A percentile compares a stretch with the other conserved stretches of the same genome.
Conservation (phyloP, 2,113 vertebrate species). For the Pholis gunnellus region DNA sequence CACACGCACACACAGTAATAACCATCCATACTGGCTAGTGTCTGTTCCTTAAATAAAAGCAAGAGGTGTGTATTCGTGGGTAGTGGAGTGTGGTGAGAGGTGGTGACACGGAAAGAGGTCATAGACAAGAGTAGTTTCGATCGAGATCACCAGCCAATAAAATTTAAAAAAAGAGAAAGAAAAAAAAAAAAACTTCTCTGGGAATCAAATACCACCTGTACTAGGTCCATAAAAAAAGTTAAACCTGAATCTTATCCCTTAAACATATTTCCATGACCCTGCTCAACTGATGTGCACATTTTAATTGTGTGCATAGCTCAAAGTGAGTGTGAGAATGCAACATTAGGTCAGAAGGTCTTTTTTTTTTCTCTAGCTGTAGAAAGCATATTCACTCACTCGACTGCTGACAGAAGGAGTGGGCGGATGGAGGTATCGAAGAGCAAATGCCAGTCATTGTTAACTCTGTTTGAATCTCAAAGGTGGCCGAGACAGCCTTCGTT, state of each 20-base stretch:
- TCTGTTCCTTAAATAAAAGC: conserved; percentile 17
- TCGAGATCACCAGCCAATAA: not conserved
- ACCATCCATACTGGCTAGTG: not conserved
- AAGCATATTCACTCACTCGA: not conserved
- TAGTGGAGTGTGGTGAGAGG: conserved; percentile 37
- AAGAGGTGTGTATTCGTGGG: conserved; percentile 12
- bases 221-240: not conserved
- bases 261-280: not conserved
- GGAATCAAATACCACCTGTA: not conserved
- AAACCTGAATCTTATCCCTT: not conserved
- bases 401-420: conserved; percentile 20
- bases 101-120: conserved; percentile 22
- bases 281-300: not conserved
- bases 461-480: not conserved
- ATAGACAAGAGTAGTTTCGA: not conserved
- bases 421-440: conserved; percentile 16
- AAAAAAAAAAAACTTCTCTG: not conserved
- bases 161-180: not conserved
- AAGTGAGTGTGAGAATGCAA: not conserved
- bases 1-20: not conserved
- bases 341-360: not conserved
- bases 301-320: not conserved
- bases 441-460: not conserved
- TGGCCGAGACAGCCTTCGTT: not conserved
- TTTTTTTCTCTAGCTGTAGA: not conserved